phyloP scores from a whole-genome alignment of 2,113 vertebrate genomes.

The Ranitomeya variabilis region DNA sequence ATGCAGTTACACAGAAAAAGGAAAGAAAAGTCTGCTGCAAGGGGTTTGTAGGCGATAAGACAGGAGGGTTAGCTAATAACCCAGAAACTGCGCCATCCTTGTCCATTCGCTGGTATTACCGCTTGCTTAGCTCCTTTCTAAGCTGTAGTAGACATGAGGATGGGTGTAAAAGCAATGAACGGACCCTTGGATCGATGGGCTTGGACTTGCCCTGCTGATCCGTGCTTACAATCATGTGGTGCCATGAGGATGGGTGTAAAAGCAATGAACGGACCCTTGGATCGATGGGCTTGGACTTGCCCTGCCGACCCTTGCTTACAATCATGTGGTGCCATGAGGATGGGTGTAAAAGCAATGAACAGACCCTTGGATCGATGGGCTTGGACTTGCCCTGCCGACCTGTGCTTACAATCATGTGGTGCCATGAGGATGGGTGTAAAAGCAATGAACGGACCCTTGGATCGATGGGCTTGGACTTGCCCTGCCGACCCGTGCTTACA shows the following conservation, averaged over 20 bases:
- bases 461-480: not conserved
- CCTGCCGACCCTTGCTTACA: not conserved
- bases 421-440: no score
- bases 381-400: not conserved
- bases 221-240: no score
- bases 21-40: not conserved
- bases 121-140: not conserved
- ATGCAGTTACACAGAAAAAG: not conserved
- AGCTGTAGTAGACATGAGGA: no score
- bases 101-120: not conserved
- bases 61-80: not conserved
- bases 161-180: no score
- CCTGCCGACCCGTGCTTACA: not conserved
- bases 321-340: no score
- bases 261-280: no score
- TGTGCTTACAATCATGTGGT: not conserved
- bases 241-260: no score
- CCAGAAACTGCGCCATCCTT: not conserved
- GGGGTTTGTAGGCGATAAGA: not conserved
- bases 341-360: no score
- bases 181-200: no score
- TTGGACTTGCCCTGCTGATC: no score
- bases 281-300: not conserved
- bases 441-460: no score
- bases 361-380: no score